Base-by-base conservation (phyloP, 1,140 invertebrate species). In the Schlechtendalia chinensis region DNA sequence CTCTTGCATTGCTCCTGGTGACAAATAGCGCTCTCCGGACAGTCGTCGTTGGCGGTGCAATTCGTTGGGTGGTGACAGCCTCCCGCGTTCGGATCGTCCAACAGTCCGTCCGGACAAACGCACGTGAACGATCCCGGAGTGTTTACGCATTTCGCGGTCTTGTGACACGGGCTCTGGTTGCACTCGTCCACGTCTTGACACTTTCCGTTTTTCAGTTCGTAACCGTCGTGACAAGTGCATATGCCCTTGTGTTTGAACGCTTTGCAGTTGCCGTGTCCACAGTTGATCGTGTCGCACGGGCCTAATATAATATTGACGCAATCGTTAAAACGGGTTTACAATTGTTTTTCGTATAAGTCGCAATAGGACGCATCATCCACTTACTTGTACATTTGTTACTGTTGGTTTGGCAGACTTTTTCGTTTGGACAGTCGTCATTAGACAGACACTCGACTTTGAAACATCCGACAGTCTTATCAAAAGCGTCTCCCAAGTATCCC, bases 351-450 rank as follows among this genome's bases (percentile, higher is more conserved):
- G n/a, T n/a, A n/a, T n/a, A n/a, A n/a, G n/a, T n/a, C n/a, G n/a
- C n/a, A n/a, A n/a, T n/a, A n/a, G n/a, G n/a, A n/a, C n/a, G n/a
- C n/a, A 89, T 87, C 79, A 90, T 89, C 24, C 11, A 79, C 27
- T 59, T 54, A 86, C 95, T 97, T 5, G 95, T 95, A 87, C 93
- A 95, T 83, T 91, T 89, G 86, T 95, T 97, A 84, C 91, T 90
- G 53, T 90, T 90, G 82, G 92, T 90, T 67, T 93, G 89, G 85
- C 95, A 97, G 67, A 93, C 92, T 85, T 91, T 89, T 86, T 96
- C 93, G n/a, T 92, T 91, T 63, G 93, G 91, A 84, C 95, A 97
- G 84, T 97, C 93, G 83, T 91, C 89, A 84, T 96, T 91, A 81
- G 88, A 88, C 56, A 90, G 88, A 87, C 95, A 97, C 86, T 93